Percentiles rank a stretch among this genome's conserved stretches.
phyloP scores from a whole-genome alignment of 2,797 vertebrate species.

The Sebastes paucispinis region DNA sequence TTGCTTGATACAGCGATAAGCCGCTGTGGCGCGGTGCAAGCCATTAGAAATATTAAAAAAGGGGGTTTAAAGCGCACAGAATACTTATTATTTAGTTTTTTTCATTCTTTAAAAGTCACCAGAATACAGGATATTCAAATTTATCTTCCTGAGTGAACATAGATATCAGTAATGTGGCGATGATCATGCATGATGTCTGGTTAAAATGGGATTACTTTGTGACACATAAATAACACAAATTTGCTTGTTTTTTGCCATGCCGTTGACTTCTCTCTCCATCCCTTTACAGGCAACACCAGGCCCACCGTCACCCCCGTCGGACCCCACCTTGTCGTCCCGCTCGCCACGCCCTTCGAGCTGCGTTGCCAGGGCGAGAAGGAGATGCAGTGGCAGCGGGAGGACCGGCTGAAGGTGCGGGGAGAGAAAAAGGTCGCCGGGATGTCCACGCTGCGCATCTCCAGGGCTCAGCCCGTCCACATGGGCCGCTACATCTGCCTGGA shows the following conservation, averaged over 20 bases:
- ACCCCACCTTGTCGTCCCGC: constrained; percentile 78
- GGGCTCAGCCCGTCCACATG: constrained; percentile 74
- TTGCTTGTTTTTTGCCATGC: not conserved
- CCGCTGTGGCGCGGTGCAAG: too few relatives aligned
- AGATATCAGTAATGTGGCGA: not conserved
- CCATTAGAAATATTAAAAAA: too few relatives aligned
- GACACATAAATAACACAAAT: not conserved
- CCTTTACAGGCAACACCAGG: constrained; percentile 70
- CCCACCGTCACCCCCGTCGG: constrained; percentile 76
- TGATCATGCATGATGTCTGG: not conserved
- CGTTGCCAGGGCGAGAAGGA: constrained; percentile 77
- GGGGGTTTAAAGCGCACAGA: too few relatives aligned
- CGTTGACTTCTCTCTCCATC: not conserved
- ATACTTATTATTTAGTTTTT: too few relatives aligned
- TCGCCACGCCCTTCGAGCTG: constrained; percentile 81
- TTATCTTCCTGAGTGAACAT: not conserved
- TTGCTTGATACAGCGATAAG: too few relatives aligned
- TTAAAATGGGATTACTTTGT: not conserved
- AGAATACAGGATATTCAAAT: too few relatives aligned
- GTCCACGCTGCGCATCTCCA: constrained; percentile 59
- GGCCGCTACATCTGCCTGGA: constrained; percentile 91
- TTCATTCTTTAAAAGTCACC: too few relatives aligned
- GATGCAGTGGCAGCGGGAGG: constrained; percentile 87
- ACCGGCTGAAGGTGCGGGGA: constrained; percentile 59
- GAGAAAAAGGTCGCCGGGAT: constrained; percentile 49